These are phyloP conservation scores for Gymnarchus niloticus DNA, from an alignment of 2,113 vertebrate genomes.

Conservation along the genomic window DNA sequence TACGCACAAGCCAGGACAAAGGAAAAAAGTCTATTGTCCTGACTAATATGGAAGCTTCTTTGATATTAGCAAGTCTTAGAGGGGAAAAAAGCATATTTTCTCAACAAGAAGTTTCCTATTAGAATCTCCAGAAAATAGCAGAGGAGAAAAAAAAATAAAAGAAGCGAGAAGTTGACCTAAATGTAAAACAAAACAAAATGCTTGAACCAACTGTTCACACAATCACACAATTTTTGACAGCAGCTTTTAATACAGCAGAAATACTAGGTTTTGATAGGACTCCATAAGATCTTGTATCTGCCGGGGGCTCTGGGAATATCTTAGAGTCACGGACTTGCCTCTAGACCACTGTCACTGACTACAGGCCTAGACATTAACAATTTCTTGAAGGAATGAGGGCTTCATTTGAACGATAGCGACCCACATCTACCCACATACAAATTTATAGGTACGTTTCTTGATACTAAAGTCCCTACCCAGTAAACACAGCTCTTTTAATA, in stretches of 20 bases:
- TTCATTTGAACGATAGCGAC: constrained; percentile 50
- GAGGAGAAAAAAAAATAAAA: constrained; percentile 53
- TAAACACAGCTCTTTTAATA: constrained; percentile 29
- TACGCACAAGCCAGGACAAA: constrained; percentile 80
- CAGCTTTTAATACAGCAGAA: constrained; percentile 31
- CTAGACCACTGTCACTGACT: constrained; percentile 38
- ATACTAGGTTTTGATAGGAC: constrained; percentile 30
- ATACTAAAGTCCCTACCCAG: constrained; percentile 24
- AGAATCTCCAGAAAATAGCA: constrained; percentile 67
- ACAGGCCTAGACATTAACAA: constrained; percentile 45
- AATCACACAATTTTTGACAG: constrained; percentile 41
- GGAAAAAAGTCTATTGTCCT: constrained; percentile 77
- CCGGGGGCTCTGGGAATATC: constrained; percentile 35
- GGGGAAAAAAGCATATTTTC: constrained; percentile 75
- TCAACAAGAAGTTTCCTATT: constrained; percentile 66
- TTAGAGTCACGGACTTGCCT: constrained; percentile 38
- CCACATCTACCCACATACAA: constrained; percentile 45
- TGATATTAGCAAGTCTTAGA: constrained; percentile 87
- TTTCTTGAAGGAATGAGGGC: constrained; percentile 42
- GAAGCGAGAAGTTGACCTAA: constrained; percentile 61
- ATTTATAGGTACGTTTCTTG: constrained; percentile 48
- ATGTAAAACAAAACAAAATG: constrained; percentile 55
- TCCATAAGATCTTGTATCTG: constrained; percentile 39
- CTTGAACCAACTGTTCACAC: constrained; percentile 53
- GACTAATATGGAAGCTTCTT: constrained; percentile 98